Base-by-base conservation (phyloP, 2,888 invertebrate genomes). In the Rosalia funebris region DNA sequence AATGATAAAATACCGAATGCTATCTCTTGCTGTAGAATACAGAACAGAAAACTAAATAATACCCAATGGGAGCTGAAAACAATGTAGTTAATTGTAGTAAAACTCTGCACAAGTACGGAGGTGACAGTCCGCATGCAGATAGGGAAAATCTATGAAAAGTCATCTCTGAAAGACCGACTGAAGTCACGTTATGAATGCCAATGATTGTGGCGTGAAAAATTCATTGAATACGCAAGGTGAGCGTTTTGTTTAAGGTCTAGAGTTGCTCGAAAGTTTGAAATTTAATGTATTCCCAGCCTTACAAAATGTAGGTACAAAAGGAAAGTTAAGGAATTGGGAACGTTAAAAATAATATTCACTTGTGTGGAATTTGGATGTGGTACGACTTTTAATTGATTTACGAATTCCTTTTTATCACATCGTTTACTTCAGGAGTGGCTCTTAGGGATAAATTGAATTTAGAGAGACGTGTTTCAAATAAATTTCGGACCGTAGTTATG, bases 141-240 rank as follows among this genome's bases (percentile, higher is more conserved):
- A 48, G 48, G 36, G 37, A 57, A n/a, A 57, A 57, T 57, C 57
- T 57, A 57, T 57, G 57, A 57, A 57, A 44, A 57, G 57, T 57
- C 45, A 34, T 48, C 57, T 25, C 15, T 25, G 44, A 32, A 55
- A 60, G 48, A 44, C 37, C 37, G 60, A 54, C 46, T 48, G 42
- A 15, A 48, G 20, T 44, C 45, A n/a, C 48, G 41, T 11, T 10
- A 48, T 44, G 57, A 50, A 57, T 57, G 52, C 25, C 19, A 44
- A 44, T 44, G 44, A 1, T 12, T 25, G 1, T 14, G 19, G 42
- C n/a, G 44, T 20, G 44, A 44, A 44, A 44, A 25, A 25, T 44
- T 14, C 44, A 19, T 20, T 25, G 44, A 44, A 44, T 44, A 25
- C 25, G 42, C 11, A 25, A 44, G 44, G 44, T 44, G 44, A 44